A percentile compares a stretch with the other conserved stretches of the same genome.
Conservation (phyloP, 2,113 vertebrate species). For the Gasterosteus aculeatus region DNA sequence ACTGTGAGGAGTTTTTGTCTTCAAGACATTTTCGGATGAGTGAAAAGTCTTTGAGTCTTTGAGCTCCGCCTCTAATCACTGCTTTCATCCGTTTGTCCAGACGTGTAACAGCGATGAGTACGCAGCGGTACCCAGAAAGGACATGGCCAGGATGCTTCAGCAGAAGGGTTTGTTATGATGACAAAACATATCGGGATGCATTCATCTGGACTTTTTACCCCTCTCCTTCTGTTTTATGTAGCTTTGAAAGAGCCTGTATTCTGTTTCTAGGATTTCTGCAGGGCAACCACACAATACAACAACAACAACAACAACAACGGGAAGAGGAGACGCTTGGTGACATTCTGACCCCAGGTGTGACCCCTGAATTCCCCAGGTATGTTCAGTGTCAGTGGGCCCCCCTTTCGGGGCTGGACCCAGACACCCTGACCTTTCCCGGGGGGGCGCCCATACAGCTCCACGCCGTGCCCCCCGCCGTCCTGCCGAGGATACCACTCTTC, state of each 20-base stretch:
- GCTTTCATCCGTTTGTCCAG: slow-evolving; percentile 65
- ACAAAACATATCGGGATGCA: not conserved
- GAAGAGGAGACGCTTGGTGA: slow-evolving; percentile 41
- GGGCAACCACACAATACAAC: slow-evolving; percentile 32
- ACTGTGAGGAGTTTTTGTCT: slow-evolving; percentile 1
- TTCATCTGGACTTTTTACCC: not conserved
- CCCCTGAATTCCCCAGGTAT: slow-evolving; percentile 66
- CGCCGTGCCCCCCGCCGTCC: slow-evolving; percentile 75
- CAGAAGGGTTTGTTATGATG: slow-evolving; percentile 55
- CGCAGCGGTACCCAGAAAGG: slow-evolving; percentile 80
- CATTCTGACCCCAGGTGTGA: slow-evolving; percentile 44
- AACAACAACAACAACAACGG: slow-evolving; percentile 41
- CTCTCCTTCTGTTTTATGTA: not conserved
- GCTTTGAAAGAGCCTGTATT: not conserved
- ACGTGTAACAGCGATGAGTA: slow-evolving; percentile 86
- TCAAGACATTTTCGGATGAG: not conserved
- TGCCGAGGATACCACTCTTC: slow-evolving; percentile 75
- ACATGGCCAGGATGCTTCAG: slow-evolving; percentile 79
- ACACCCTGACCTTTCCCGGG: slow-evolving; percentile 10
- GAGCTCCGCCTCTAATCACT: not conserved
- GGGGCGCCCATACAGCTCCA: slow-evolving; percentile 77
- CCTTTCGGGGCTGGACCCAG: slow-evolving; percentile 42
- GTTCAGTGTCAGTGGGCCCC: slow-evolving; percentile 66
- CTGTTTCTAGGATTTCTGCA: slow-evolving; percentile 54
- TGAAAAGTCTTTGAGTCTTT: not conserved